phyloP scores from a whole-genome alignment of 2,113 vertebrate genomes.

The Zapornia atra region DNA sequence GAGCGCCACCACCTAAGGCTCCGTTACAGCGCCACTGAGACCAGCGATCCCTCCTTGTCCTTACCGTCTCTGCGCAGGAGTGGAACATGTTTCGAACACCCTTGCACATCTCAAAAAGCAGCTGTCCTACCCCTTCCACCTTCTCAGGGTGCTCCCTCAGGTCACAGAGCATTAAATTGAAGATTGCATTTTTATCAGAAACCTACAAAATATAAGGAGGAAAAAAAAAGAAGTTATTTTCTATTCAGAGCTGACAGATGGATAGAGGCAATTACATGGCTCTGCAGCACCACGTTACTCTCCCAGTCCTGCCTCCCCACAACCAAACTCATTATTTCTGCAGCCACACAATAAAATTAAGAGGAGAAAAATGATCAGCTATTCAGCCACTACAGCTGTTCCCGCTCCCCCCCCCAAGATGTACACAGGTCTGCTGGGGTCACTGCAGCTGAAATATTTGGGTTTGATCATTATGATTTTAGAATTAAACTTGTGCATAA shows the following conservation, averaged over 20 bases:
- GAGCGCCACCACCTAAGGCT: neutral
- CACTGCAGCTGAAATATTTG: neutral
- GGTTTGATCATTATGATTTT: neutral
- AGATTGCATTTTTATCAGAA: constrained; percentile 85
- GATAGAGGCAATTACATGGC: neutral
- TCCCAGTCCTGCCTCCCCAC: neutral
- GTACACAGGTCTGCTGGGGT: neutral
- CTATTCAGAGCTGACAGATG: neutral
- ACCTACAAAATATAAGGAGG: constrained; percentile 77
- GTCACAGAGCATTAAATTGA: constrained; percentile 88
- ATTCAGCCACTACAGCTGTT: neutral
- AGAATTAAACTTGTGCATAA: neutral
- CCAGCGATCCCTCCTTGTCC: neutral
- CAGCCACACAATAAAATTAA: neutral
- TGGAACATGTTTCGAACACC: constrained; percentile 95
- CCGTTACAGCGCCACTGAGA: neutral
- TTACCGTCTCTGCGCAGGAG: constrained; percentile 87
- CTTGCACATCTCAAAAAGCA: constrained; percentile 96
- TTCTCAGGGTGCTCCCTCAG: constrained; percentile 85
- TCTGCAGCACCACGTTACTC: neutral
- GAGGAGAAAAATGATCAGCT: neutral
- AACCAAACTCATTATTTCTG: neutral
- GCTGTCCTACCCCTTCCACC: constrained; percentile 87
- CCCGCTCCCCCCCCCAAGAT: neutral
- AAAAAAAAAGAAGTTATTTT: neutral